Evolutionary conservation across 1,140 invertebrate species (phyloP).

Genomic region (Diabrotica virgifera): DNA sequence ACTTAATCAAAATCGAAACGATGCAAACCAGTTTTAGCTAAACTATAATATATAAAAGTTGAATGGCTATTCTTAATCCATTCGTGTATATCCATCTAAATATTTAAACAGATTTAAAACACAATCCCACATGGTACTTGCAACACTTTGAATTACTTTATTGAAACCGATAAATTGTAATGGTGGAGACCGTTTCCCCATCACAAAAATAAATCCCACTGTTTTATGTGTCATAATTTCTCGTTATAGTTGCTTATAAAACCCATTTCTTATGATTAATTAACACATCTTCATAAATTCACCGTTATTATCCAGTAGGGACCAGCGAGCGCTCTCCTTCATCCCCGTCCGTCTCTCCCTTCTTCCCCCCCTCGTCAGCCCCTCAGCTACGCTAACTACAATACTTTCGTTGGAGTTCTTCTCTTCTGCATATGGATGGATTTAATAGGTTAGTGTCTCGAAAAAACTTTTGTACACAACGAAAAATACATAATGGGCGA

Average conservation of each 20-base stretch:
- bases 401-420: neutral
- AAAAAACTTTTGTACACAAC: neutral
- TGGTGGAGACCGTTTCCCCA: slow-evolving; percentile 9
- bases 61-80: neutral
- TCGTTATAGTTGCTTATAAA: slow-evolving; percentile 23
- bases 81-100: neutral
- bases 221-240: slow-evolving; percentile 21
- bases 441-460: neutral
- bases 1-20: no score
- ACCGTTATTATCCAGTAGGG: slow-evolving; percentile 27
- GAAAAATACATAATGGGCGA: slow-evolving; percentile 5
- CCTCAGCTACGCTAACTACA: no score
- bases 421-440: slow-evolving; percentile 12
- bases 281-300: slow-evolving; percentile 39
- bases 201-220: slow-evolving; percentile 13
- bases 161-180: slow-evolving; percentile 18
- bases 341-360: neutral
- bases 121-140: slow-evolving; percentile 3
- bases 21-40: no score
- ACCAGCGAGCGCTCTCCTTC: neutral
- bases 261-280: slow-evolving; percentile 34
- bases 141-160: slow-evolving; percentile 8
- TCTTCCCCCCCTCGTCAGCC: no score
- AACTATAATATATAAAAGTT: no score
- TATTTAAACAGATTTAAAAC: neutral